Evolutionary conservation across 2,113 vertebrate species (phyloP).

Genomic region (Phrynosoma blainvillii): DNA sequence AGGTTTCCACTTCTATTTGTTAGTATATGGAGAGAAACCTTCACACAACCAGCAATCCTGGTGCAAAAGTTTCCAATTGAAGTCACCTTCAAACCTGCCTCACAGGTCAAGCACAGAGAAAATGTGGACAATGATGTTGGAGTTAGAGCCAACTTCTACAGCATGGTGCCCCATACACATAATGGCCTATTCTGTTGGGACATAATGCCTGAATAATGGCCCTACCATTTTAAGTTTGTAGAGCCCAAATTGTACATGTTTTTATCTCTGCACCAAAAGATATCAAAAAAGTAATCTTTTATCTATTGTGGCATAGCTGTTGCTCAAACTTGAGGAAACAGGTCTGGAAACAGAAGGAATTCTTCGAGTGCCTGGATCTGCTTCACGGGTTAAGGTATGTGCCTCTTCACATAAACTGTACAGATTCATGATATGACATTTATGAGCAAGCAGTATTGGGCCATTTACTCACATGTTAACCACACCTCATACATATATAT

Average conservation of each 20-base stretch:
- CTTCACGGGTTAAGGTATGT: slow-evolving; percentile 91
- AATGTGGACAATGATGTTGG: not conserved
- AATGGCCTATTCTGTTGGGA: not conserved
- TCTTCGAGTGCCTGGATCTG: slow-evolving; percentile 92
- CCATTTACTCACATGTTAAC: not conserved
- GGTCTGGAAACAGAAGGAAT: slow-evolving; percentile 96
- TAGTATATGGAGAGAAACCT: not conserved
- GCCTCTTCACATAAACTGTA: not conserved
- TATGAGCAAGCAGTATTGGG: not conserved
- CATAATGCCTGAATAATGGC: not conserved
- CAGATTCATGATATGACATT: not conserved
- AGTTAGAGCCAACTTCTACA: not conserved
- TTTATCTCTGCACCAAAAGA: not conserved
- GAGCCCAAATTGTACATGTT: slow-evolving; percentile 11
- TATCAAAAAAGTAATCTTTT: slow-evolving; percentile 5
- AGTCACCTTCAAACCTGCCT: not conserved
- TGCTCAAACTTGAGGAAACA: slow-evolving; percentile 89
- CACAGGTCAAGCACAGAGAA: not conserved
- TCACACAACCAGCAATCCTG: not conserved
- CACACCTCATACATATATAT: not conserved
- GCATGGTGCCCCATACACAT: not conserved
- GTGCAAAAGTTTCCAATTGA: not conserved
- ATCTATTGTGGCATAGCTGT: slow-evolving; percentile 78
- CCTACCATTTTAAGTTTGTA: not conserved
- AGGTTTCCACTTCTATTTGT: too few relatives aligned